A percentile compares a stretch with the other conserved stretches of the same genome.
Conservation (phyloP, 1,140 invertebrate genomes). For the Hypothenemus hampei region DNA sequence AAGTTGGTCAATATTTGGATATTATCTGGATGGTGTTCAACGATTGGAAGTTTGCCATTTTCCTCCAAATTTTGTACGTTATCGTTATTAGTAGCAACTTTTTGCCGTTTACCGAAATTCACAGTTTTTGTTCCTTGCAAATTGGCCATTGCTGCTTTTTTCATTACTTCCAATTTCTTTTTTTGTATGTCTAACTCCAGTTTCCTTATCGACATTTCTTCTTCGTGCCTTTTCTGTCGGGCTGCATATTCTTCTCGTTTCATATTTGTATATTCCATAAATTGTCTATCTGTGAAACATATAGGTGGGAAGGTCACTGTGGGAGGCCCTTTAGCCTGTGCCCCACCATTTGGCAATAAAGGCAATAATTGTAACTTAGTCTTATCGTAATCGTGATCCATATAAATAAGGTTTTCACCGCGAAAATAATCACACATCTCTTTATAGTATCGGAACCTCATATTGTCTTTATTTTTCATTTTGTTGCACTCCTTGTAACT, state of each 20-base stretch:
- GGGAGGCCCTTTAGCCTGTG: background rate
- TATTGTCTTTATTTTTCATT: constrained; percentile 24
- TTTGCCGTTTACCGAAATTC: constrained; percentile 25
- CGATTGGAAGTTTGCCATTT: background rate
- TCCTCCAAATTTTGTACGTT: constrained; percentile 9
- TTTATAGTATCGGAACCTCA: constrained; percentile 25
- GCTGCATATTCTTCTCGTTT: constrained; percentile 22
- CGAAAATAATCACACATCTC: constrained; percentile 26
- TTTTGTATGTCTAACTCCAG: constrained; percentile 21
- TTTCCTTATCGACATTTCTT: constrained; percentile 17
- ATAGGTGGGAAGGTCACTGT: constrained; percentile 25
- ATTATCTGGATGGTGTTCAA: background rate
- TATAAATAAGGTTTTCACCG: constrained; percentile 7
- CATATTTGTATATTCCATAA: constrained; percentile 27
- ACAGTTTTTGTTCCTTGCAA: constrained; percentile 13
- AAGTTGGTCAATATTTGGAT: constrained; percentile 8
- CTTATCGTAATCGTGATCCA: constrained; percentile 23
- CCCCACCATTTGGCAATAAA: constrained; percentile 2
- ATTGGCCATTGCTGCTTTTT: constrained; percentile 24
- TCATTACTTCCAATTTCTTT: constrained; percentile 26
- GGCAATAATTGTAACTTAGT: constrained; percentile 11
- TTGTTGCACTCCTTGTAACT: constrained; percentile 24
- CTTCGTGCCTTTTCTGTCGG: constrained; percentile 22
- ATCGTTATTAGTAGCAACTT: constrained; percentile 12
- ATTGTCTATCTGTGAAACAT: constrained; percentile 24